Evolutionary conservation across 2,888 invertebrate genomes (phyloP).

Genomic region (Volucella bombylans): DNA sequence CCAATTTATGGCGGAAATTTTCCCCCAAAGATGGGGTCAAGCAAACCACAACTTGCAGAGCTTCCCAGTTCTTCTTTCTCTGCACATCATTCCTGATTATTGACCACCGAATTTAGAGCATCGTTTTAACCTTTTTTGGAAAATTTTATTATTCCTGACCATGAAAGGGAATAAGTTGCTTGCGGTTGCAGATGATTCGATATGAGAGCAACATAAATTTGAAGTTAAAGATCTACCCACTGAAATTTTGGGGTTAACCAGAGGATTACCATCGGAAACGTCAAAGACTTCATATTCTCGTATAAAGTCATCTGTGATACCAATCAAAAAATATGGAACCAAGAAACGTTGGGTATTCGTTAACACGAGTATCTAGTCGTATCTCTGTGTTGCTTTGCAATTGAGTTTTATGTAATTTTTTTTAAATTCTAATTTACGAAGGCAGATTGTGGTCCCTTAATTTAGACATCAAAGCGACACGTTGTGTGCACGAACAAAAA

Average conservation of each 20-base stretch:
- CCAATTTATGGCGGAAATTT: conserved; percentile 48
- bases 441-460: conserved; percentile 19
- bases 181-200: conserved; percentile 5
- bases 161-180: not conserved
- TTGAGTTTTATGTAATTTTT: conserved; percentile 9
- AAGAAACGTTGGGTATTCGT: no score
- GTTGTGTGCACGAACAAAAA: conserved; percentile 39
- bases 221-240: not conserved
- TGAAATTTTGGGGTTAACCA: no score
- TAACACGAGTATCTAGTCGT: no score
- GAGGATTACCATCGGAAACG: no score
- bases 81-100: not conserved
- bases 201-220: conserved; percentile 7
- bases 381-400: conserved; percentile 25
- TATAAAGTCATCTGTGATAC: conserved; percentile 35
- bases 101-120: not conserved
- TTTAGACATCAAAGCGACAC: conserved; percentile 61
- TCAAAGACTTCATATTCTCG: no score
- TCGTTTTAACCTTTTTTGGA: conserved; percentile 15
- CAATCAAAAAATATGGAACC: conserved; percentile 9
- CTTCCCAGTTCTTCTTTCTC: conserved; percentile 1
- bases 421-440: not conserved
- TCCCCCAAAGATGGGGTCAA: conserved; percentile 47
- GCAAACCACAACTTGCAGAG: conserved; percentile 51
- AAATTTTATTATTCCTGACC: conserved; percentile 55